Percentiles rank a stretch among this genome's conserved stretches.
phyloP scores from a whole-genome alignment of 2,113 vertebrate genomes.

The Phyllopteryx taeniolatus region DNA sequence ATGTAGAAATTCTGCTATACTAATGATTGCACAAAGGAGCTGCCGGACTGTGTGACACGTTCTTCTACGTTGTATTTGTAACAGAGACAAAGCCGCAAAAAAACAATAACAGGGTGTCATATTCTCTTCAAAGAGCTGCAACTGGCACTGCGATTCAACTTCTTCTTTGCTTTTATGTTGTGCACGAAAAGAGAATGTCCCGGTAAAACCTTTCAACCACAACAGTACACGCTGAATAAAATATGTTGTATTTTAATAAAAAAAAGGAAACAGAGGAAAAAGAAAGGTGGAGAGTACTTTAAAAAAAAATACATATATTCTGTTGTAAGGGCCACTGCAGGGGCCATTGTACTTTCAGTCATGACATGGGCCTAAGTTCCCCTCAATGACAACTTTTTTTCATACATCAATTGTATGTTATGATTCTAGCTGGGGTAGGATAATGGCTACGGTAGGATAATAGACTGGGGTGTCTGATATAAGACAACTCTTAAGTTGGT shows the following conservation, averaged over 20 bases:
- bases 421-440: too few species aligned
- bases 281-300: not conserved
- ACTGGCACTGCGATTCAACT: conserved; percentile 5
- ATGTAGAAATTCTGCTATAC: conserved; percentile 12
- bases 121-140: conserved; percentile 5
- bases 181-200: not conserved
- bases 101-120: conserved; percentile 9
- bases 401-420: too few species aligned
- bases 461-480: too few species aligned
- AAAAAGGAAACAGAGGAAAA: not conserved
- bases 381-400: not conserved
- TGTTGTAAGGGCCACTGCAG: not conserved
- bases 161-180: not conserved
- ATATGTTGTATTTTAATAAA: not conserved
- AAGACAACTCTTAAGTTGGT: too few species aligned
- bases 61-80: not conserved
- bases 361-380: not conserved
- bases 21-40: conserved; percentile 39
- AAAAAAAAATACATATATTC: not conserved
- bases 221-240: not conserved
- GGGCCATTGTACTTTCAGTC: not conserved
- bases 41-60: conserved; percentile 20
- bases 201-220: not conserved
- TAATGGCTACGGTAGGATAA: too few species aligned
- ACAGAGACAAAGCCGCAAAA: conserved; percentile 3